phyloP scores from a whole-genome alignment of 2,797 vertebrate species.

The Onychomys torridus region DNA sequence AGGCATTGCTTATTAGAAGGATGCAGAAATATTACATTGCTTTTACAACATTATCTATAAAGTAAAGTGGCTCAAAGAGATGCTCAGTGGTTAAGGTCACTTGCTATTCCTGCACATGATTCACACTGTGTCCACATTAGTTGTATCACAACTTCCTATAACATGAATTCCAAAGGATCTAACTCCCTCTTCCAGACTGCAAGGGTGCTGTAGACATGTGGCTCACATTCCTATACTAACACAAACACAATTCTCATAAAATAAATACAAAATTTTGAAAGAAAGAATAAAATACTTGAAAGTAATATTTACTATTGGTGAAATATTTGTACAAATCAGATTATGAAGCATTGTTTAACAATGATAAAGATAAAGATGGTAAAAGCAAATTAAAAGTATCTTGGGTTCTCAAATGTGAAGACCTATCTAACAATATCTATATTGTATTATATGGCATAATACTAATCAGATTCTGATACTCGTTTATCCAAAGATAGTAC shows the following conservation, averaged over 20 bases:
- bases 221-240: neutral
- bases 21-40: neutral
- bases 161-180: neutral
- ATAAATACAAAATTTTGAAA: neutral
- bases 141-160: neutral
- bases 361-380: neutral
- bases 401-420: neutral
- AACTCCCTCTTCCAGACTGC: neutral
- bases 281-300: neutral
- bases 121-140: neutral
- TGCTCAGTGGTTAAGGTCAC: neutral
- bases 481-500: neutral
- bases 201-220: neutral
- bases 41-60: neutral
- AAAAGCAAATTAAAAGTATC: neutral
- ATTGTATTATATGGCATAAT: neutral
- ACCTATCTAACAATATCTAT: neutral
- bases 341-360: neutral
- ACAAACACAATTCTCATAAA: neutral
- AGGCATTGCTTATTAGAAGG: neutral
- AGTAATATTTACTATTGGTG: neutral
- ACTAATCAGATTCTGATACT: rapidly evolving
- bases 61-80: neutral
- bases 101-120: neutral
- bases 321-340: neutral